Evolutionary conservation across 2,113 vertebrate species (phyloP).

Genomic region (Nothocercus julius): DNA sequence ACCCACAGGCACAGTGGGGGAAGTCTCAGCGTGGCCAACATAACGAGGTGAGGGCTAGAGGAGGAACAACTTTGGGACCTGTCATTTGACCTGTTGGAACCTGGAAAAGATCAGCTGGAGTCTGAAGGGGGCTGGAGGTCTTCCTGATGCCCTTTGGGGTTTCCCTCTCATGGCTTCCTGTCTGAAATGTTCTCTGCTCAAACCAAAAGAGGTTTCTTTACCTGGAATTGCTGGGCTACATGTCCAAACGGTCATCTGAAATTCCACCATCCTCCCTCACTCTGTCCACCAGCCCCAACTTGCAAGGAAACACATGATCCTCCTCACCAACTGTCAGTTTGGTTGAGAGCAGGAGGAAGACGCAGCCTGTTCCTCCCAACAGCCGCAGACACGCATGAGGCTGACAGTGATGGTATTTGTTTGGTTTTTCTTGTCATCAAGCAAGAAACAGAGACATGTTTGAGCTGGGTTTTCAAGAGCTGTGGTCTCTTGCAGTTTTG

Average conservation of each 20-base stretch:
- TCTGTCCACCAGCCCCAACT: neutral
- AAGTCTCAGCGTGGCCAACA: neutral
- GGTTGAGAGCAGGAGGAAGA: neutral
- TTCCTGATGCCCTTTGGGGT: neutral
- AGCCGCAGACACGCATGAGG: accelerated
- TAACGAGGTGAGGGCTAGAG: neutral
- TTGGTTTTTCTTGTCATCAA: neutral
- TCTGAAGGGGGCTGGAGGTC: neutral
- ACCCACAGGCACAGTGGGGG: neutral
- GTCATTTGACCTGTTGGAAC: neutral
- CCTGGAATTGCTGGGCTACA: neutral
- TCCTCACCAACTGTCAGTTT: neutral
- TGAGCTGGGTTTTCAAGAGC: neutral
- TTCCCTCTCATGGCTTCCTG: neutral
- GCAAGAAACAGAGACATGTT: neutral
- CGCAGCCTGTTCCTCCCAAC: neutral
- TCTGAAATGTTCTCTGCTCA: neutral
- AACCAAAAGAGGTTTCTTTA: conserved; percentile 8
- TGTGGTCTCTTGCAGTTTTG: neutral
- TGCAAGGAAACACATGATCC: neutral
- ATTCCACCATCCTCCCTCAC: neutral
- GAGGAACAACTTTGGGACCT: neutral
- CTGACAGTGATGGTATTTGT: neutral
- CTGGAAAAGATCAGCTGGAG: neutral
- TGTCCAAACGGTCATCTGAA: conserved; percentile 1